Percentiles rank a stretch among this genome's conserved stretches.
These are phyloP conservation scores for Lathamus discolor DNA, from an alignment of 2,113 vertebrate species.

Conservation along the genomic window DNA sequence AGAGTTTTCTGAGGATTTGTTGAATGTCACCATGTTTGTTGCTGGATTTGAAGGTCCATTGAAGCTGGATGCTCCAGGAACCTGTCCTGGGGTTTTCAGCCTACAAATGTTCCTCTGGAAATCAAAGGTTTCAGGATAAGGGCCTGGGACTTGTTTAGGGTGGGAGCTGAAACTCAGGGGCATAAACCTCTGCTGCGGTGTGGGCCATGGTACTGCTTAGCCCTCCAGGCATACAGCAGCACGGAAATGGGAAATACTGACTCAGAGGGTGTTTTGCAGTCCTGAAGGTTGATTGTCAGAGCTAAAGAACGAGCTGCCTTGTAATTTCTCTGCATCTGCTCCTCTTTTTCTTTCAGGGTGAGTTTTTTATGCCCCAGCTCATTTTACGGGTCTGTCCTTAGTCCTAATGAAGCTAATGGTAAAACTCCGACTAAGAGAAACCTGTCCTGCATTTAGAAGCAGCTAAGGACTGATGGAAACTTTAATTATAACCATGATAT, in stretches of 20 bases:
- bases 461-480: not conserved
- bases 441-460: not conserved
- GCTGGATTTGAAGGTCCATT: not conserved
- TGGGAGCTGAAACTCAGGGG: not conserved
- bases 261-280: not conserved
- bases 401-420: not conserved
- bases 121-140: not conserved
- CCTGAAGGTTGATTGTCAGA: not conserved
- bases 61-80: not conserved
- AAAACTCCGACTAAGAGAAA: not conserved
- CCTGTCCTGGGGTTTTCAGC: not conserved
- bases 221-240: rapidly evolving
- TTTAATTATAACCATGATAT: not conserved
- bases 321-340: not conserved
- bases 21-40: not conserved
- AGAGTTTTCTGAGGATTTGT: not conserved
- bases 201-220: not conserved
- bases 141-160: not conserved
- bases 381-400: not conserved
- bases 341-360: not conserved
- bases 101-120: not conserved
- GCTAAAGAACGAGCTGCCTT: not conserved
- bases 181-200: not conserved
- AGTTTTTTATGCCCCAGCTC: not conserved
- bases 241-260: not conserved